Evolutionary conservation across 2,888 invertebrate species (phyloP), one percentile per base, ranked within the genome.

Genomic region (Synergus laeviventris): DNA sequence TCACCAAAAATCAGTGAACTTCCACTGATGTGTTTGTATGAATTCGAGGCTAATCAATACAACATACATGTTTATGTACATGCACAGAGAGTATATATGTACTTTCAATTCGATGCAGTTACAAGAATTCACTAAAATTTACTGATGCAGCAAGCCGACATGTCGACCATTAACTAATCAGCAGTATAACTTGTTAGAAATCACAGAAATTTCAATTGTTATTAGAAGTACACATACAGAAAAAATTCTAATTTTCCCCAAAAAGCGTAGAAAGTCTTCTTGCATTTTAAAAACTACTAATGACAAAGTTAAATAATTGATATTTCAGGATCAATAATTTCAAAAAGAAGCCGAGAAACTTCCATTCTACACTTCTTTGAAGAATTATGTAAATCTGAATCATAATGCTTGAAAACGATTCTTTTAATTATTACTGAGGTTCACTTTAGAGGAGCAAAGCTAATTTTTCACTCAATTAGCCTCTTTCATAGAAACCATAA

Each of bases 131-230:
- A 45, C 66, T 45, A 42, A 66, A 66, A 66, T 66, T 66, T 31
- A 66, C 24, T 9, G 66, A 66, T 24, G 66, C 45, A 66, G 66
- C 66, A 66, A 45, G 45, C 66, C 45, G 24, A 66, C 66, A 45
- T 45, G 42, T 66, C 24, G 42, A 66, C 45, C 45, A 66, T 66
- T 45, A n/a, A 66, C 66, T 66, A 66, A 66, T 66, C 66, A 66
- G 66, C 81, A 80, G 78, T 78, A n/a, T n/a, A 74, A 76, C 78
- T 77, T 79, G 79, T 79, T 79, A 78, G 66, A 75, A 78, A 78
- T 81, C 77, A 81, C 79, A 78, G 78, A 81, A 78, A 82, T 82
- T 81, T 82, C 73, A 79, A 82, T 82, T 82, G 81, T 81, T 82
- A 82, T 81, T 81, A 79, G 79, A 66, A 66, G 42, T 45, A 45